Evolutionary conservation across 2,113 vertebrate species (phyloP).

Genomic region (Pseudorhombus dupliciocellatus): DNA sequence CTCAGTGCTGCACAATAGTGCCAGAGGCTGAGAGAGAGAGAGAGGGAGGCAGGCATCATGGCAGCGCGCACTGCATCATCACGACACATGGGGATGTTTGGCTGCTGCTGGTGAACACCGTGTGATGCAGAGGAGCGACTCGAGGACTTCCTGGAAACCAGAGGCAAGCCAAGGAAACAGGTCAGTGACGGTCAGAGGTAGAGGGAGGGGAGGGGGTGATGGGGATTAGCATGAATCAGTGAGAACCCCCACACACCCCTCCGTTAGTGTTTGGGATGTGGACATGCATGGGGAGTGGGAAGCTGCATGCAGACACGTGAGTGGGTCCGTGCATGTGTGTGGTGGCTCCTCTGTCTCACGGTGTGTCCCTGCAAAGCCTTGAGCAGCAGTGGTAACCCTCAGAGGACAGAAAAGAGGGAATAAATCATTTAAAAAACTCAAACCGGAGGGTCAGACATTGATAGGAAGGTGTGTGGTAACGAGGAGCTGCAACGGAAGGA

Average conservation of each 20-base stretch:
- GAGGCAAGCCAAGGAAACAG: constrained; percentile 63
- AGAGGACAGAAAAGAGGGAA: too few species aligned
- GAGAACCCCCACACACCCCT: constrained; percentile 51
- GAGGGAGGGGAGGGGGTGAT: background rate
- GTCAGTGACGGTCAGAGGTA: constrained; percentile 52
- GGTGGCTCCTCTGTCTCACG: background rate
- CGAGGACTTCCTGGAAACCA: constrained; percentile 80
- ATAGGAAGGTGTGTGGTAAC: background rate
- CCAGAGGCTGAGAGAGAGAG: constrained; percentile 44
- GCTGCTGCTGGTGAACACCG: constrained; percentile 83
- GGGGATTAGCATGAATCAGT: constrained; percentile 52
- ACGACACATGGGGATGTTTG: constrained; percentile 74
- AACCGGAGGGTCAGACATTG: background rate
- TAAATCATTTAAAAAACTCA: background rate
- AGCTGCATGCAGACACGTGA: constrained; percentile 51
- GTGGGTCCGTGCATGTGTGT: constrained; percentile 15
- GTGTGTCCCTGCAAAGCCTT: background rate
- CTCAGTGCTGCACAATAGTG: constrained; percentile 55
- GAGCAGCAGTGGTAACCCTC: background rate
- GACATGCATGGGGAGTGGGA: constrained; percentile 47
- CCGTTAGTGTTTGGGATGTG: constrained; percentile 23
- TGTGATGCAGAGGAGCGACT: constrained; percentile 78
- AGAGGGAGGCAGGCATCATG: constrained; percentile 67
- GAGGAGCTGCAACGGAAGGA: background rate
- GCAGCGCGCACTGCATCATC: constrained; percentile 74